These are phyloP conservation scores for Hypomecis atomaria DNA, from an alignment of 2,888 invertebrate species.

Conservation along the genomic window DNA sequence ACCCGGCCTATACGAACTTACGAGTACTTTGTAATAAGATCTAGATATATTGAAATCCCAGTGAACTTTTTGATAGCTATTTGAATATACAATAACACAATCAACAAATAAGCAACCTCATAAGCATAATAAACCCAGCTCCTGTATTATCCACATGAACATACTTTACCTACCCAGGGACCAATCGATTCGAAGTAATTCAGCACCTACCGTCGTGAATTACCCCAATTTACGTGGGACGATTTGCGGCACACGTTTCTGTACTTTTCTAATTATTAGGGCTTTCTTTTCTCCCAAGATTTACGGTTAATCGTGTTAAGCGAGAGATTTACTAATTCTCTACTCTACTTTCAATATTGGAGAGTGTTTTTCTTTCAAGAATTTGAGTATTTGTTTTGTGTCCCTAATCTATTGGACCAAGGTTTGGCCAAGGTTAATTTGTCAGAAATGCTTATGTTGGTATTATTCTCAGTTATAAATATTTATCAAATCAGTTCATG, in stretches of 20 bases:
- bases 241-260: constrained; percentile 43
- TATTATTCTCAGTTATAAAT: no score
- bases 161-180: constrained; percentile 40
- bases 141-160: constrained; percentile 24
- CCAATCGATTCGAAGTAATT: constrained; percentile 54
- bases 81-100: neutral
- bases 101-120: neutral
- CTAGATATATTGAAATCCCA: no score
- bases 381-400: neutral
- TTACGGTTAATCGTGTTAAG: constrained; percentile 33
- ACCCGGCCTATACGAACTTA: no score
- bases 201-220: constrained; percentile 49
- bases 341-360: constrained; percentile 19
- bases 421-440: no score
- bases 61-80: no score
- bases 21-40: no score
- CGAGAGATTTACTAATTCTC: constrained; percentile 26
- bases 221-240: constrained; percentile 49
- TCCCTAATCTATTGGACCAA: no score
- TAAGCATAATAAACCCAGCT: constrained; percentile 5
- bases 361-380: constrained; percentile 17
- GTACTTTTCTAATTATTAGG: constrained; percentile 41
- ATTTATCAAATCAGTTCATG: no score
- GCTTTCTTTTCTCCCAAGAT: constrained; percentile 35
- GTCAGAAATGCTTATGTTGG: no score